phyloP scores from a whole-genome alignment of 2,113 vertebrate species.

The Pelobates fuscus region DNA sequence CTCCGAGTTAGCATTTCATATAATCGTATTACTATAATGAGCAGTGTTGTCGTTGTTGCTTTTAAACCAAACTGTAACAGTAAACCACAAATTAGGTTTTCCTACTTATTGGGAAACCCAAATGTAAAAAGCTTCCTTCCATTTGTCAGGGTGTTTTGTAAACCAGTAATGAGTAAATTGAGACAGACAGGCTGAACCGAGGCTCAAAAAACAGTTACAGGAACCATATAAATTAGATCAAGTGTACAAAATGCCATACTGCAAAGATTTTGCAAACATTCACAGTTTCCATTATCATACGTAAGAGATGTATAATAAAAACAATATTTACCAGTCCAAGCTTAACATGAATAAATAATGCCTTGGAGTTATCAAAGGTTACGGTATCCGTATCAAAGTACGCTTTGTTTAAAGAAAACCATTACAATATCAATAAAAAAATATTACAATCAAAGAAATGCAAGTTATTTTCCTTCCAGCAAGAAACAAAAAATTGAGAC shows the following conservation, averaged over 20 bases:
- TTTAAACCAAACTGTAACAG: not conserved
- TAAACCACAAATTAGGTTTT: not conserved
- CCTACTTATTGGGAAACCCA: no score
- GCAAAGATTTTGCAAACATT: slow-evolving; percentile 30
- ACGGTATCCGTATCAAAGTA: slow-evolving; percentile 23
- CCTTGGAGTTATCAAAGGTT: slow-evolving; percentile 16
- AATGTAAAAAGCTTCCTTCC: no score
- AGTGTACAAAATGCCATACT: slow-evolving; percentile 20
- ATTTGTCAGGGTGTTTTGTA: no score
- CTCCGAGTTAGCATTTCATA: not conserved
- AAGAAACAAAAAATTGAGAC: slow-evolving; percentile 7
- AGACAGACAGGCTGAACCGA: no score
- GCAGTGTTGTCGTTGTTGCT: not conserved
- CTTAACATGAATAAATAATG: slow-evolving; percentile 31
- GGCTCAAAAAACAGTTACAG: not conserved
- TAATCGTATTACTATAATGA: not conserved
- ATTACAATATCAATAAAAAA: slow-evolving; percentile 12
- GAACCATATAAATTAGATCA: not conserved
- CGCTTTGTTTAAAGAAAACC: not conserved
- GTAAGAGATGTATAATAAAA: not conserved
- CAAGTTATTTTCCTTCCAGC: not conserved
- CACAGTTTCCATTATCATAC: slow-evolving; percentile 17
- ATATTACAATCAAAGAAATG: slow-evolving; percentile 37
- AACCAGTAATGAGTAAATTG: no score
- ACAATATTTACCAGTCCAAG: not conserved